These are phyloP conservation scores for Hermaeophaga mercurialis DNA, from an alignment of 2,888 invertebrate genomes.

Conservation along the genomic window DNA sequence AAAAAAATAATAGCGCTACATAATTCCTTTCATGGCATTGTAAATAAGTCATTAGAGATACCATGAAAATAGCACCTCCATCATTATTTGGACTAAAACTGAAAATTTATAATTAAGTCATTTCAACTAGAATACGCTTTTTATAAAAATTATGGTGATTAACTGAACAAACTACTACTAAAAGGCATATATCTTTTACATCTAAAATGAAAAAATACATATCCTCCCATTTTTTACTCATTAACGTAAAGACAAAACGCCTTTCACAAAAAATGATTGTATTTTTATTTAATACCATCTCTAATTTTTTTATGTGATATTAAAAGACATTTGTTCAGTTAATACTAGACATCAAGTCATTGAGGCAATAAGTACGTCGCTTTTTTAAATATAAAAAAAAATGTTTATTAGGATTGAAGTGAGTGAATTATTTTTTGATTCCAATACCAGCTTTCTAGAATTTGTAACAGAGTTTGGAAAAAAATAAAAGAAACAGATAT, in stretches of 20 bases:
- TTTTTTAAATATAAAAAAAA: too few species aligned
- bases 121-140: background rate
- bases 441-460: too few species aligned
- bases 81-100: background rate
- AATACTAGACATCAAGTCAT: background rate
- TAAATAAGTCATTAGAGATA: conserved; percentile 1
- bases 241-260: background rate
- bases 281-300: background rate
- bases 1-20: background rate
- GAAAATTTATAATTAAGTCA: background rate
- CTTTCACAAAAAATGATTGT: background rate
- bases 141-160: background rate
- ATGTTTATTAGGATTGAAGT: too few species aligned
- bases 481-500: too few species aligned
- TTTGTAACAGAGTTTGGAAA: too few species aligned
- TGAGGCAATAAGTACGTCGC: too few species aligned
- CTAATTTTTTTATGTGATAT: background rate
- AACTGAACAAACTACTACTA: background rate
- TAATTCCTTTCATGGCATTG: background rate
- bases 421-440: too few species aligned
- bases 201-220: background rate
- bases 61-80: background rate
- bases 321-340: background rate
- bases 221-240: conserved; percentile 8
- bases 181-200: conserved; percentile 1